phyloP scores from a whole-genome alignment of 92 coral and sea anemone genomes.

The Zoanthus sansibaricus region DNA sequence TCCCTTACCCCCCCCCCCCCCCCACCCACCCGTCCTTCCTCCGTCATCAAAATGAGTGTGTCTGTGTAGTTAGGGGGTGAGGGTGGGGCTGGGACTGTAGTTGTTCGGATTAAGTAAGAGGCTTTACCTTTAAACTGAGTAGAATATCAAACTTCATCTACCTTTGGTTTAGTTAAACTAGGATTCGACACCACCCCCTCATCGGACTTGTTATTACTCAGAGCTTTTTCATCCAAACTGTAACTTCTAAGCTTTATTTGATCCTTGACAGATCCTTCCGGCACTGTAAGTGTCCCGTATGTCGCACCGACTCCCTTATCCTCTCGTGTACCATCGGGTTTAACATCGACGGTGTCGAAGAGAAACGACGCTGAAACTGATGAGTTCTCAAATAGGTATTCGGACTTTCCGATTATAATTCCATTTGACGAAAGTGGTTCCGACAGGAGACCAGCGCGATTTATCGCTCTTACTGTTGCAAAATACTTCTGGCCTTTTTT shows the following conservation, averaged over 20 bases:
- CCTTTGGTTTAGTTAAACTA: constrained; percentile 49
- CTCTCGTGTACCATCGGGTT: constrained; percentile 80
- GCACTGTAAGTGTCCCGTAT: constrained; percentile 92
- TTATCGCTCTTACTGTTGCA: constrained; percentile 91
- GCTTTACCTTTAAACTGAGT: too few relatives aligned
- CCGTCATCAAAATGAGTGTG: not conserved
- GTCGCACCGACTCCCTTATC: constrained; percentile 92
- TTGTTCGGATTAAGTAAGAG: not conserved
- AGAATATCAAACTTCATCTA: not conserved
- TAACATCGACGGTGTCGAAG: constrained; percentile 95
- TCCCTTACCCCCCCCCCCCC: not conserved
- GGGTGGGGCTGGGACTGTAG: not conserved
- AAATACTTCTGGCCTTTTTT: constrained; percentile 75
- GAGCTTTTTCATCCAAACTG: constrained; percentile 78
- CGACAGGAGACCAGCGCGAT: constrained; percentile 92
- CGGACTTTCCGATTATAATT: constrained; percentile 92
- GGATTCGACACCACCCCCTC: constrained; percentile 60
- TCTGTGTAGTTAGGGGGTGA: not conserved
- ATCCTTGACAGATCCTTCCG: constrained; percentile 91
- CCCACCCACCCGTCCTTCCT: not conserved
- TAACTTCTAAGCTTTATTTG: constrained; percentile 83
- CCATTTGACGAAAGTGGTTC: constrained; percentile 89
- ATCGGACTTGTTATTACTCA: constrained; percentile 50
- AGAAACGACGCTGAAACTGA: constrained; percentile 88
- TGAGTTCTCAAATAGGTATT: constrained; percentile 84